Base-by-base conservation (phyloP, 2,888 invertebrate genomes). In the Sympetrum striolatum region DNA sequence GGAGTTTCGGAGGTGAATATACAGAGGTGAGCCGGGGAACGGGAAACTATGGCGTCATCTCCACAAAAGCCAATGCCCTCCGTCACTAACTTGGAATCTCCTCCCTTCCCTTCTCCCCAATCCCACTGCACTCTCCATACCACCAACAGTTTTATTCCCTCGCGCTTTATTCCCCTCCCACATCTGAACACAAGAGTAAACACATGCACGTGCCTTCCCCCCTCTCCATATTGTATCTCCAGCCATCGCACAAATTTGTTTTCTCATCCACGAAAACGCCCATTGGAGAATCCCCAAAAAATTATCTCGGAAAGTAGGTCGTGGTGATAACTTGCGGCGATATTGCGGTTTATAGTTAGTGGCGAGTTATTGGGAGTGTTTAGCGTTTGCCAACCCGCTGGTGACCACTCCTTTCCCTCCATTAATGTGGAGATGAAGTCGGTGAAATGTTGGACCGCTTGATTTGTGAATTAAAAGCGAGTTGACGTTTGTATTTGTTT, bases 31-130 rank as follows among this genome's bases (percentile, higher is more conserved):
- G 25, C 31, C 73, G 73, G 1, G 25, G 64, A 64, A 64, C 22
- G 82, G 14, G 14, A 64, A n/a, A n/a, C 18, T 60, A n/a, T 37
- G 86, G 31, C 86, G 86, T 86, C 86, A 86, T 60, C 86, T 64
- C 22, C 35, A 86, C 37, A 60, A 37, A 86, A 86, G 86, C 58
- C 86, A 86, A 86, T 86, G 86, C 86, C 86, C 86, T 86, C 86
- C 37, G 35, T 60, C 60, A 60, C 22, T 60, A 60, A 37, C 86
- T 37, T 60, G 37, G 58, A n/a, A 31, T 25, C 31, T 22, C 37
- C 37, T 10, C 58, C n/a, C 35, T 15, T 5, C 37, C 10, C 25
- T 31, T 10, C 31, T 64, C n/a, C 82, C 82, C n/a, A 86, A 64
- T 39, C 58, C 60, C 18, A 1, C 15, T 12, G 82, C 58, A 35